Evolutionary conservation across 2,888 invertebrate genomes (phyloP), one percentile per base, ranked within the genome.

Genomic region (Slavum lentiscoides): DNA sequence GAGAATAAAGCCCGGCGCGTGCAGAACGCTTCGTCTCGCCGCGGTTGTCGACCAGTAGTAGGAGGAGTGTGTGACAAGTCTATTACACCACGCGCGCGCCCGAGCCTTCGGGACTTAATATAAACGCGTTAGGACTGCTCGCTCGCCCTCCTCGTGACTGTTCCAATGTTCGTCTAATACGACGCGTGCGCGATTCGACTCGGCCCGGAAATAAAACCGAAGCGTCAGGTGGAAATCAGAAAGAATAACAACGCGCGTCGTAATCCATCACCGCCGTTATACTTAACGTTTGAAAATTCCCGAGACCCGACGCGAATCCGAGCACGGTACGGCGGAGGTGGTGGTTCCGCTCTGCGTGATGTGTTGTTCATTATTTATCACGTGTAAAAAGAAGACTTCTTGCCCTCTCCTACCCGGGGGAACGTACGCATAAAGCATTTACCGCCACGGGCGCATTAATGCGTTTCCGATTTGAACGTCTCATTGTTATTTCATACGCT

Each of bases 101-200:
- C 30, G 30, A 30, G 30, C 30, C 30, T 2, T 4, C 30, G 30
- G 30, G 30, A 30, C 30, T 30, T 30, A 30, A 62, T 77, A 69
- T 77, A 69, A 77, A 69, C 68, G 69, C 77, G 70, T 77, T 77
- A 77, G 69, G 69, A 21, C 30, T 30, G 77, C 77, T 61, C 61
- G 59, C 69, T 59, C 67, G 15, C 61, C 69, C 68, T n/a, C 43
- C 53, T 23, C 49, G 15, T 30, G 59, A 68, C 74, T 55, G 66
- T 66, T 74, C 64, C 74, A 66, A 74, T 74, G 74, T 74, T 74
- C 55, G 55, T 74, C 74, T 66, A 58, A 74, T 43, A 43, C 66
- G 21, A 43, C 43, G n/a, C 21, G 30, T n/a, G n/a, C 59, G 53
- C 61, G 53, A 37, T 76, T 62, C 69, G 61, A 67, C 67, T 68